Evolutionary conservation across 2,888 invertebrate genomes (phyloP), one percentile per base, ranked within the genome.

Genomic region (Taenaris catops): DNA sequence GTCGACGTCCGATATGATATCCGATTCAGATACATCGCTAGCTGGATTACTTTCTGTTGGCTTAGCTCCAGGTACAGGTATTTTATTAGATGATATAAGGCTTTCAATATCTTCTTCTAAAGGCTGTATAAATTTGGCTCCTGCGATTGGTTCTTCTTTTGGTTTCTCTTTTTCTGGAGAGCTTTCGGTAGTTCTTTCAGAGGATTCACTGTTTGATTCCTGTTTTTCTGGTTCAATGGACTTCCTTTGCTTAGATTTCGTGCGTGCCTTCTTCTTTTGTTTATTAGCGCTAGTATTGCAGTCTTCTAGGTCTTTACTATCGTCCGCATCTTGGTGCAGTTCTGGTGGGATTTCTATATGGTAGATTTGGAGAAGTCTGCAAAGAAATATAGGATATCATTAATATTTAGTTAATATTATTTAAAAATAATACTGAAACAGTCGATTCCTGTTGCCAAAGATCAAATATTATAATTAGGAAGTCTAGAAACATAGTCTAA

Each of bases 331-430:
- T n/a, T 62, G 59, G 5, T 88, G 88, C 0, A 87, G 81, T 38
- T 88, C 88, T 0, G 90, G 91, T 45, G 90, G 89, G 4, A 89
- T 78, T 53, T 91, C 90, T 35, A 94, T 88, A 55, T 94, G 92
- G 71, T 93, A 91, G 52, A 91, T 91, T 71, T 91, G 91, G n/a
- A 94, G 81, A 49, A 95, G 87, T 63, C 95, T 95, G 72, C 0
- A 70, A 31, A 23, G 61, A 20, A 25, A 16, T 11, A 18, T 8
- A 26, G 3, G 11, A n/a, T n/a, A n/a, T n/a, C n/a, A n/a, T n/a
- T n/a, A n/a, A n/a, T n/a, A n/a, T 14, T 14, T 14, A 14, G 14
- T 14, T 14, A 14, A 14, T 12, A 20, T 23, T 14, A 33, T 12
- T 8, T 25, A n/a, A n/a, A n/a, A n/a, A n/a, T n/a, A n/a, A n/a